Evolutionary conservation across 1,140 invertebrate species (phyloP).

Genomic region (Pseudomyrmex sp.): DNA sequence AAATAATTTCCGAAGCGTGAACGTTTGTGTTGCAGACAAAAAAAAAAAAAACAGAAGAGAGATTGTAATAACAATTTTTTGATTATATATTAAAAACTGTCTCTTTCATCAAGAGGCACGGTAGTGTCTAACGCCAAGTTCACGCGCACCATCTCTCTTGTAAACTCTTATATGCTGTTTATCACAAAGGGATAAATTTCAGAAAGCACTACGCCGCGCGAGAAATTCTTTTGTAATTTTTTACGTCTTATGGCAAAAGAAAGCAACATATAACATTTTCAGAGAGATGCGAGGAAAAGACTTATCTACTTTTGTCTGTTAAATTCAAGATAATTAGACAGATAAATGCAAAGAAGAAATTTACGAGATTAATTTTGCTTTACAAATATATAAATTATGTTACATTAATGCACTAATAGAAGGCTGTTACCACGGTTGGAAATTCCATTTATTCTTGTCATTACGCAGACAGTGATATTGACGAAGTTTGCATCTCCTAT

Average conservation of each 20-base stretch:
- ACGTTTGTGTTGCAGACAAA: not conserved
- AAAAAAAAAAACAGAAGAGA: not conserved
- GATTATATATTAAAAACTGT: not conserved
- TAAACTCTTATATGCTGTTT: no score
- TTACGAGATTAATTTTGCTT: not conserved
- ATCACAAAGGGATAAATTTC: no score
- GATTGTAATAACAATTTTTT: not conserved
- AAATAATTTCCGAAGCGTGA: not conserved
- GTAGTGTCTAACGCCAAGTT: no score
- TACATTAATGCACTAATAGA: not conserved
- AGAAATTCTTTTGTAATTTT: no score
- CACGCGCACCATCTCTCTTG: no score
- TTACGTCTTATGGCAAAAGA: no score
- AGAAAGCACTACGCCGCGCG: no score
- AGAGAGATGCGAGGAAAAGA: no score
- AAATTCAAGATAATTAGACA: not conserved
- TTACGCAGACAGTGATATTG: conserved; percentile 35
- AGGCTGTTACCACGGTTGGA: not conserved
- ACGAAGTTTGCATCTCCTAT: conserved; percentile 45
- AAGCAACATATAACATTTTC: no score
- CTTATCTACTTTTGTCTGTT: not conserved
- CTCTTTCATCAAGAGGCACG: not conserved
- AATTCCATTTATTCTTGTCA: not conserved
- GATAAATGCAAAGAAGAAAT: not conserved
- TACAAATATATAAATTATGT: not conserved